phyloP scores from a whole-genome alignment of 2,797 vertebrate genomes.

The Orestias chungarensis region DNA sequence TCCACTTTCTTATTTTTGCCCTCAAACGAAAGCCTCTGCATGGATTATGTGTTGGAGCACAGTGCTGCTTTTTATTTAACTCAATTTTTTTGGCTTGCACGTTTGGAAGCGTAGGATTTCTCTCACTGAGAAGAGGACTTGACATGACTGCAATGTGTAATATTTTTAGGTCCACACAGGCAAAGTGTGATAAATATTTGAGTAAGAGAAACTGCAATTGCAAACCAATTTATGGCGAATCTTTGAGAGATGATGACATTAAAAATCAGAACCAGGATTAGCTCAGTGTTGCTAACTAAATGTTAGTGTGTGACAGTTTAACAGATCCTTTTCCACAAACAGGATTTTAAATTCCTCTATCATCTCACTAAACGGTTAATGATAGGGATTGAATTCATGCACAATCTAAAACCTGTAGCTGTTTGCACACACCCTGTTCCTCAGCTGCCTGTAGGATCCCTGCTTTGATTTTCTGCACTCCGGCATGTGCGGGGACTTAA shows the following conservation, averaged over 20 bases:
- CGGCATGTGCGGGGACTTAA: conserved; percentile 77
- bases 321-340: conserved; percentile 48
- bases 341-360: conserved; percentile 71
- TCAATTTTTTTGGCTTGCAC: conserved; percentile 80
- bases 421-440: conserved; percentile 43
- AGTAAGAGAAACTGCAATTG: conserved; percentile 56
- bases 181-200: conserved; percentile 77
- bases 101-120: conserved; percentile 86
- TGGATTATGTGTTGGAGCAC: conserved; percentile 95
- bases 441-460: conserved; percentile 54
- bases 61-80: conserved; percentile 94
- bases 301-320: conserved; percentile 22
- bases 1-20: conserved; percentile 89
- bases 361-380: conserved; percentile 75
- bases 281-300: not conserved
- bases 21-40: conserved; percentile 91
- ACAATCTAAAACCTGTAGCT: conserved; percentile 45
- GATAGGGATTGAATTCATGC: conserved; percentile 66
- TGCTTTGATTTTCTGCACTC: conserved; percentile 71
- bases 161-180: conserved; percentile 90
- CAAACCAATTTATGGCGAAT: conserved; percentile 54
- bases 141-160: conserved; percentile 85
- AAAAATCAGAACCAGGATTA: not conserved
- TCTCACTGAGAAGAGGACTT: conserved; percentile 83
- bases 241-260: conserved; percentile 37